These are phyloP conservation scores for Carposina sasakii DNA, from an alignment of 1,140 invertebrate species.

Conservation along the genomic window DNA sequence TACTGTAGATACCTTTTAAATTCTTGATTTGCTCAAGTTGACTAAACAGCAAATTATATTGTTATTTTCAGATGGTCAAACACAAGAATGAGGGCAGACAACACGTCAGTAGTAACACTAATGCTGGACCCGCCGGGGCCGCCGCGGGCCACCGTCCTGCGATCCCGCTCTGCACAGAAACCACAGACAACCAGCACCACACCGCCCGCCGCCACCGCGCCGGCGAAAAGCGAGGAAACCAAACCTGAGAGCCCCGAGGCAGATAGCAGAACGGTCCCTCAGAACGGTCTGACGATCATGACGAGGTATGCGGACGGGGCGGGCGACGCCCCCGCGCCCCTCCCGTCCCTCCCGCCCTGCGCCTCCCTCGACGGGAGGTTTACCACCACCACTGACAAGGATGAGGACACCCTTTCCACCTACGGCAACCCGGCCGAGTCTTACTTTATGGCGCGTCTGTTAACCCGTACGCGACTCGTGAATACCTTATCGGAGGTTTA, in stretches of 20 bases:
- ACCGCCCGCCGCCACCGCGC: conserved; percentile 14
- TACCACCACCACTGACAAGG: conserved; percentile 28
- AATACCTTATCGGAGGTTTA: conserved; percentile 58
- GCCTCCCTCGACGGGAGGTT: conserved; percentile 48
- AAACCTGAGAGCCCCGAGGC: conserved; percentile 21
- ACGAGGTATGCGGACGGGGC: conserved; percentile 60
- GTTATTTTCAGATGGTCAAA: conserved; percentile 76
- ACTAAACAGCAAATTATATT: conserved; percentile 3
- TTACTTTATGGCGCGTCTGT: conserved; percentile 61
- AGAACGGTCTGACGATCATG: conserved; percentile 62
- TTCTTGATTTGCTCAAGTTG: too few species aligned
- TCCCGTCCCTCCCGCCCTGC: conserved; percentile 44
- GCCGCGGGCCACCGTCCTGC: conserved; percentile 78
- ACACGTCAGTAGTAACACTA: conserved; percentile 94
- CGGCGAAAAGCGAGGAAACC: conserved; percentile 3
- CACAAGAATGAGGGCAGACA: conserved; percentile 92
- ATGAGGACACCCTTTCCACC: conserved; percentile 45
- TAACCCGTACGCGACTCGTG: conserved; percentile 51
- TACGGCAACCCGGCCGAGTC: conserved; percentile 69
- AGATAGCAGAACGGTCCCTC: conserved; percentile 35
- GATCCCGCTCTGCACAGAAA: conserved; percentile 43
- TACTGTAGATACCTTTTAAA: too few species aligned
- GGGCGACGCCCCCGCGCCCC: conserved; percentile 31
- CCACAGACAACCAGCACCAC: conserved; percentile 17
- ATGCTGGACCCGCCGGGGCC: conserved; percentile 93